Conservation (phyloP, 1,140 invertebrate species). For the Pentalonia nigronervosa region DNA sequence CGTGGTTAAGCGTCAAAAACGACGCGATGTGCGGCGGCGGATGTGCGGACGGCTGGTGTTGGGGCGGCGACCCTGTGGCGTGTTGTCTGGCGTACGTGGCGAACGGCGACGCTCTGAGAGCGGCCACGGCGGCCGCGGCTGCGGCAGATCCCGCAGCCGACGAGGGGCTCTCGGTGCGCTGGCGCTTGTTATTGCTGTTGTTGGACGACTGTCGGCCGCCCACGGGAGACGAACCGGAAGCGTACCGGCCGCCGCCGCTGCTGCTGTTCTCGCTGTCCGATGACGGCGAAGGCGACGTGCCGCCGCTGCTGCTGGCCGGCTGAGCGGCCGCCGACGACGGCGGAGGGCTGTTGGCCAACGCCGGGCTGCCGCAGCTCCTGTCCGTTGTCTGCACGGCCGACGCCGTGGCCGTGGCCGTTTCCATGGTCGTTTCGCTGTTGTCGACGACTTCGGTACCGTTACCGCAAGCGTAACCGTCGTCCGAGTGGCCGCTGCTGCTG, state of each 20-base stretch:
- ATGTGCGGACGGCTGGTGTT: background rate
- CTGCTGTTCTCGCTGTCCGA: constrained; percentile 46
- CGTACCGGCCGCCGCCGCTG: constrained; percentile 9
- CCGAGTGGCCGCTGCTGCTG: background rate
- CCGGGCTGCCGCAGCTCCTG: constrained; percentile 33
- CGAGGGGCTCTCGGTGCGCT: constrained; percentile 52
- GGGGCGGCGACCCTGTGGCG: background rate
- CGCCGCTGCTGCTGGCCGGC: constrained; percentile 21
- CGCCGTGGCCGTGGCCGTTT: background rate
- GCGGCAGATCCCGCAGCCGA: background rate
- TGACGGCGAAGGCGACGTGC: constrained; percentile 31
- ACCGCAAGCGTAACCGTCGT: background rate
- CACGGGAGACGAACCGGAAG: constrained; percentile 8
- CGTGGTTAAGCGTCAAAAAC: constrained; percentile 33
- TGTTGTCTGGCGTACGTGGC: background rate
- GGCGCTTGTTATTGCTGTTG: constrained; percentile 27
- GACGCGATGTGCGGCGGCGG: constrained; percentile 35
- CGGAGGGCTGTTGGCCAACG: constrained; percentile 16
- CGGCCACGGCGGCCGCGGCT: background rate
- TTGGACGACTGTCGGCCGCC: background rate
- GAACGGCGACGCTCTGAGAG: constrained; percentile 18
- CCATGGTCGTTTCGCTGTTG: constrained; percentile 18
- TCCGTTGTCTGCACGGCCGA: background rate
- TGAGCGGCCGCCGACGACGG: background rate
- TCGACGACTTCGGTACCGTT: background rate